Conservation (phyloP, 2,113 vertebrate genomes). For the Gymnobelideus leadbeateri region DNA sequence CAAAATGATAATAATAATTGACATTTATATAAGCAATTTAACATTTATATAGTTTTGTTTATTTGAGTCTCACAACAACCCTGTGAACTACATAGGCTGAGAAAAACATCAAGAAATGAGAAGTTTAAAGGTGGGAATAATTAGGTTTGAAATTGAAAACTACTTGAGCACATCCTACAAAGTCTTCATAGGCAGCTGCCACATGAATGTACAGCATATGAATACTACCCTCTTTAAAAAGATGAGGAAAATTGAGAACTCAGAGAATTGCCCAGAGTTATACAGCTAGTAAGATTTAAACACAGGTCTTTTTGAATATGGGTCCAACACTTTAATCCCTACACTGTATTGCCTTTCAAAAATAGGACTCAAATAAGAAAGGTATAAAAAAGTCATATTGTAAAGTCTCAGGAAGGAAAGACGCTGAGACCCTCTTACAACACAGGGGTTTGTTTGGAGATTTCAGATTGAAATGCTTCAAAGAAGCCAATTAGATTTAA, state of each 20-base stretch:
- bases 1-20: neutral
- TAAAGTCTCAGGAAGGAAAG: neutral
- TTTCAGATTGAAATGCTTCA: neutral
- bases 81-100: neutral
- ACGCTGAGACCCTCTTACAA: neutral
- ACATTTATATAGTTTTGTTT: neutral
- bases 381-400: neutral
- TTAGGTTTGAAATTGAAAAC: constrained; percentile 22
- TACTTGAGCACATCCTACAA: constrained; percentile 11
- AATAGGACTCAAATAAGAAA: neutral
- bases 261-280: neutral
- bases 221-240: neutral
- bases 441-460: neutral
- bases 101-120: neutral
- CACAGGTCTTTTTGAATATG: neutral
- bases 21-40: neutral
- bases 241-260: constrained; percentile 14
- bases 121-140: neutral
- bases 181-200: constrained; percentile 47
- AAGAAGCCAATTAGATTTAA: neutral
- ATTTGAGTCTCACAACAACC: constrained; percentile 15
- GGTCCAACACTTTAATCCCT: neutral
- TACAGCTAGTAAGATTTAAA: neutral
- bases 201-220: constrained; percentile 48
- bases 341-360: neutral